Base-by-base conservation (phyloP, 2,113 vertebrate species). In the Penelope pileata region DNA sequence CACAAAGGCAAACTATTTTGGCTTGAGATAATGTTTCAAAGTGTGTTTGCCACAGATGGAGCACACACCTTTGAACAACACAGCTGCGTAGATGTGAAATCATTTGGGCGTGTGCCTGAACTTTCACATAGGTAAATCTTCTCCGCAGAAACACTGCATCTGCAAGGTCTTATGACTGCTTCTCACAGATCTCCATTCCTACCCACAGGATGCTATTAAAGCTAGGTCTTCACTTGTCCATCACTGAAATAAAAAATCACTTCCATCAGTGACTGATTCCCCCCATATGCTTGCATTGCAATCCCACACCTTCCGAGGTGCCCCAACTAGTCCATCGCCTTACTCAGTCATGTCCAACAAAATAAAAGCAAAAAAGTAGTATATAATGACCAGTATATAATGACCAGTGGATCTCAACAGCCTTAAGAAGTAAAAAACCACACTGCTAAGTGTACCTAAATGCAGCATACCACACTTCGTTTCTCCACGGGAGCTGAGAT, bases 1-100 rank as follows among this genome's bases (percentile, higher is more conserved):
- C 63, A 74, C 2, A 73, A 84, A 95, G 56, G 40, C 59, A 53
- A 91, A 56, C 40, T 64, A 60, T 45, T 93, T 91, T 30, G 83
- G 56, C 54, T 32, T 30, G 50, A 83, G 64, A 76, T 53, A 83
- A 42, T 19, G 30, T 45, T 86, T 77, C 12, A 47, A 19, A 70
- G 40, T 3, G 29, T 24, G 34, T 58, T 94, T 45, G 36, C 86
- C 64, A 78, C n/a, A 11, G 24, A 27, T 8, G 13, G 32, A 82
- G 29, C 32, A 29, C 9, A 32, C 7, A 38, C 2, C 1, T 86
- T 93, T 80, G 77, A 94, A 77, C 24, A 54, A 38, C 0, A 26
- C 67, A 91, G 45, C 14, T 90, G 67, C 54, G 72, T 59, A 34
- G 54, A 67, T 1, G 2, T 5, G 45, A 60, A 77, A 1, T 34